Percentiles rank a stretch among this genome's conserved stretches.
Evolutionary conservation across 1,140 invertebrate genomes (phyloP).

Genomic region (Ceratina australensis): DNA sequence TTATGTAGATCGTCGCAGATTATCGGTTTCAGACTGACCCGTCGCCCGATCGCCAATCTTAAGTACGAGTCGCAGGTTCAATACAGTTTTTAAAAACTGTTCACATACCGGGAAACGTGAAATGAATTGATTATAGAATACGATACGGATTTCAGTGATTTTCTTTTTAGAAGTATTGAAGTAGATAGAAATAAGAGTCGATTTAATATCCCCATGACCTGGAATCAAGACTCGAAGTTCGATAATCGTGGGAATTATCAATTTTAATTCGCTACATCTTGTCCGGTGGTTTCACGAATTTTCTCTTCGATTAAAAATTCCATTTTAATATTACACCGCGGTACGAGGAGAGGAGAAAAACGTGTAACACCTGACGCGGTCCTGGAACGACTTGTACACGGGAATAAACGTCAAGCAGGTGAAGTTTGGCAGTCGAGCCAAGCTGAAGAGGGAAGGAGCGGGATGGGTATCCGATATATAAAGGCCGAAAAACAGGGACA

Average conservation of each 20-base stretch:
- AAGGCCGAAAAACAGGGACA: conserved; percentile 37
- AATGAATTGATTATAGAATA: no score
- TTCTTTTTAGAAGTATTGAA: no score
- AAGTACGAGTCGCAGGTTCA: no score
- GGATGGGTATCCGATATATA: conserved; percentile 9
- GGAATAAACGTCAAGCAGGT: conserved; percentile 17
- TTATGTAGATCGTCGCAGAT: conserved; percentile 28
- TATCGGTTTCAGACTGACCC: background rate
- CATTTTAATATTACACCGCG: no score
- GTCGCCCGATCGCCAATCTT: background rate
- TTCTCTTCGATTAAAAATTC: background rate
- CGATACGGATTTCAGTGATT: no score
- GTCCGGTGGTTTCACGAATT: background rate
- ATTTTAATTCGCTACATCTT: background rate
- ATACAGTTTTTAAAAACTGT: no score
- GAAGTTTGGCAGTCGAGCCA: conserved; percentile 39
- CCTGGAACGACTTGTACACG: background rate
- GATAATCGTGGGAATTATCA: background rate
- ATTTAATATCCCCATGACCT: background rate
- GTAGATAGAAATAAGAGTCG: no score
- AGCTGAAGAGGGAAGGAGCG: conserved; percentile 19
- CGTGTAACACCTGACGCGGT: no score
- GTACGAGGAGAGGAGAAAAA: no score
- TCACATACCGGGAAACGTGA: no score
- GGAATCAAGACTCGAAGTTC: background rate